A percentile compares a stretch with the other conserved stretches of the same genome.
Conservation (phyloP, 2,113 vertebrate genomes). For the Trochalopteron elliotii region DNA sequence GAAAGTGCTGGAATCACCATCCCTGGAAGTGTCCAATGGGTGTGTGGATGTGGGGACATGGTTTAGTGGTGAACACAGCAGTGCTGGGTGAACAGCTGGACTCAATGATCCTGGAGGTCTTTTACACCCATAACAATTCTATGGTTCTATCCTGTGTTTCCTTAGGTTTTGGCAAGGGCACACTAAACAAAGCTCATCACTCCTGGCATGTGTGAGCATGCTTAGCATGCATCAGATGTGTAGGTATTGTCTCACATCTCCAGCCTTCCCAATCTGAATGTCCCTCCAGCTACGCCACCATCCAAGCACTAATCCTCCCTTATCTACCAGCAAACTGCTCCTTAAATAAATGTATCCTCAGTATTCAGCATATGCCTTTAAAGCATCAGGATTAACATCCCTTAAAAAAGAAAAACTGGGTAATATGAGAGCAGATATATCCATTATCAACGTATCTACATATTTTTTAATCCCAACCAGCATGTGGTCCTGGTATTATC, state of each 20-base stretch:
- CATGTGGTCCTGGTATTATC: slow-evolving; percentile 25
- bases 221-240: neutral
- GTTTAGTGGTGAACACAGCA: neutral
- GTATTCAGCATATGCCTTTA: neutral
- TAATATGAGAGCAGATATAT: slow-evolving; percentile 43
- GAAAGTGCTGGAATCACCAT: neutral
- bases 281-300: neutral
- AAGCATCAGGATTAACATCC: slow-evolving; percentile 22
- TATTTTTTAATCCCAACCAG: slow-evolving; percentile 45
- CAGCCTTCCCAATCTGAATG: neutral
- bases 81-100: neutral
- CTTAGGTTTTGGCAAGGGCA: neutral
- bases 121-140: neutral
- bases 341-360: slow-evolving; percentile 22
- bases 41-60: accelerated
- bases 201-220: neutral
- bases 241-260: neutral
- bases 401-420: slow-evolving; percentile 35
- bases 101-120: neutral
- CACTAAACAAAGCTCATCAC: neutral
- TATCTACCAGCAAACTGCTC: slow-evolving; percentile 1
- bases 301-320: neutral
- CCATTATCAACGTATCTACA: slow-evolving; percentile 44
- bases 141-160: neutral
- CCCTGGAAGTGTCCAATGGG: neutral